Evolutionary conservation across 2,888 invertebrate species (phyloP), one percentile per base, ranked within the genome.

Genomic region (Drosophila eohydei): DNA sequence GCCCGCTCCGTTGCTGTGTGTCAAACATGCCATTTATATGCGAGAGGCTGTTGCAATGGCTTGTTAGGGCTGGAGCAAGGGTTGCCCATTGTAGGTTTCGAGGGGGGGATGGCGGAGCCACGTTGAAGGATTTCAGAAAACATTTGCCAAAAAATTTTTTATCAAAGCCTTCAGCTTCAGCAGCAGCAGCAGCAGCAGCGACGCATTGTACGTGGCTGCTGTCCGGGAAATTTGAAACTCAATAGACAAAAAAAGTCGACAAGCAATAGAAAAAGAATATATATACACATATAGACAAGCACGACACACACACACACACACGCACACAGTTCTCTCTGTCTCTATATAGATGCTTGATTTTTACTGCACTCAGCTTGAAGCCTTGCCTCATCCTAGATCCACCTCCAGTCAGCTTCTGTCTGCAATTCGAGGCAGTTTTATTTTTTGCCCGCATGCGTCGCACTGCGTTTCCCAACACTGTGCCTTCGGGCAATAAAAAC

Each of bases 21-120:
- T 84, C 89, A 84, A 84, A 84, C 89, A 84, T 89, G 84, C 84
- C 84, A 88, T 84, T 86, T 84, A 89, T 86, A 89, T 89, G 88
- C 85, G 89, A 80, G 77, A 77, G 83, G 80, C 74, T 71, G 76
- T 80, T 82, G 88, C 88, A 84, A 79, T 79, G 79, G 68, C 78
- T 74, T 81, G 75, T 72, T 71, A 71, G 50, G 67, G 68, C 26
- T n/a, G 58, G 48, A 57, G 67, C 40, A 36, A 14, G 44, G 43
- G 48, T n/a, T 48, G 30, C 9, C 48, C 48, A 48, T 48, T 48
- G 48, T 48, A 48, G 30, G n/a, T 48, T 4, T 28, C 56, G 14
- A 9, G 44, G 3, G 38, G 43, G 38, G 48, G 51, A 46, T 14
- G 51, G 14, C 16, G 9, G 3, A 30, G 71, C 55, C 58, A 62